Evolutionary conservation across 2,113 vertebrate species (phyloP).

Genomic region (Eulemur rufifrons): DNA sequence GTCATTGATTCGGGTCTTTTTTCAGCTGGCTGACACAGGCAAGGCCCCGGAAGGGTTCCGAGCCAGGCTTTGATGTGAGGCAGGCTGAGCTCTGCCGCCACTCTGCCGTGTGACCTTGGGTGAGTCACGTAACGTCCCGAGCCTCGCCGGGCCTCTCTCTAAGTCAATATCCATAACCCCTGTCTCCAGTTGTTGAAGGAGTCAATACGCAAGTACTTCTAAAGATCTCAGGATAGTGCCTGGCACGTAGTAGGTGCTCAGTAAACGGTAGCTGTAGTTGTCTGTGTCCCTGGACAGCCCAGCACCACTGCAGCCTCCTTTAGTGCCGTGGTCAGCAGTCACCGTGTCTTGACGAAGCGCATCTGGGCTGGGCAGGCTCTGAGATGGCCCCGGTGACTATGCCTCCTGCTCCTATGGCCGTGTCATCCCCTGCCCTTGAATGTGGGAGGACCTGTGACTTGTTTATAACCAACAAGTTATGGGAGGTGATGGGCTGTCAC

Average conservation of each 20-base stretch:
- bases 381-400: background rate
- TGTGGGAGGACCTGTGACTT: background rate
- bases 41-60: background rate
- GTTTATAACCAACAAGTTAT: background rate
- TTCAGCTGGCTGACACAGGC: background rate
- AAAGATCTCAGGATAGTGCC: background rate
- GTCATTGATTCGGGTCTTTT: background rate
- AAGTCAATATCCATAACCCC: background rate
- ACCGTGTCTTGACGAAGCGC: background rate
- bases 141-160: background rate
- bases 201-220: background rate
- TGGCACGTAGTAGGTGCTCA: background rate
- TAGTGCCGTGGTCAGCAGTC: fast-evolving
- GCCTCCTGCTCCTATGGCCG: background rate
- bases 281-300: background rate
- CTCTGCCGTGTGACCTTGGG: slow-evolving; percentile 6
- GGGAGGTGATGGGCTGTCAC: background rate
- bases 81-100: background rate
- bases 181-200: background rate
- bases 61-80: background rate
- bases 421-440: background rate
- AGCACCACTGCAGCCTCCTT: too few species aligned
- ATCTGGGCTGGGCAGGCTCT: background rate
- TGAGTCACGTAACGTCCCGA: background rate
- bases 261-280: fast-evolving